These are phyloP conservation scores for Xanthostigma xanthostigma DNA, from an alignment of 2,888 invertebrate genomes.

Conservation along the genomic window DNA sequence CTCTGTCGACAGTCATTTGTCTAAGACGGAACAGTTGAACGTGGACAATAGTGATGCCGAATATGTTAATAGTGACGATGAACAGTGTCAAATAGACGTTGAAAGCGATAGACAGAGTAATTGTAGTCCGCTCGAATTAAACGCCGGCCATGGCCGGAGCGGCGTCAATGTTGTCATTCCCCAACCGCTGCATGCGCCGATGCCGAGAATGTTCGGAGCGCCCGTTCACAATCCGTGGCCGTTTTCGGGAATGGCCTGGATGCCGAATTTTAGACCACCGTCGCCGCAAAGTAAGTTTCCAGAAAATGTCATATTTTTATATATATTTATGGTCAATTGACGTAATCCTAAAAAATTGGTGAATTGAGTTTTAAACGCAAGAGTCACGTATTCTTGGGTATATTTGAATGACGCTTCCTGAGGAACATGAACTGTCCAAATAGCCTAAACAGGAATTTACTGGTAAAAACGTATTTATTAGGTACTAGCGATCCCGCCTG, in stretches of 20 bases:
- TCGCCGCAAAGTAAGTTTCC: conserved; percentile 41
- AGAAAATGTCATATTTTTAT: too few relatives aligned
- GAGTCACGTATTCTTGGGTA: too few relatives aligned
- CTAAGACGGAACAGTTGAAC: conserved; percentile 5
- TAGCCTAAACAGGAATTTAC: too few relatives aligned
- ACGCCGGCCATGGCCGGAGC: background rate
- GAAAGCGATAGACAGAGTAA: conserved; percentile 11
- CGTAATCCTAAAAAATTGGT: too few relatives aligned
- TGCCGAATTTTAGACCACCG: conserved; percentile 43
- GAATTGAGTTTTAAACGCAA: too few relatives aligned
- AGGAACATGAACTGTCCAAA: too few relatives aligned
- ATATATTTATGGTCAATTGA: too few relatives aligned
- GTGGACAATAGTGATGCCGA: conserved; percentile 5
- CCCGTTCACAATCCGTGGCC: conserved; percentile 38
- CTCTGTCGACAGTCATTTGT: background rate
- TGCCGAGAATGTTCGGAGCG: conserved; percentile 38
- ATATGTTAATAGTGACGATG: conserved; percentile 1
- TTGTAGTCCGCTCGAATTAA: background rate
- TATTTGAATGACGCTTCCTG: too few relatives aligned
- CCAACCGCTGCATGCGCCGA: conserved; percentile 44
- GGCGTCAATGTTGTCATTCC: conserved; percentile 47
- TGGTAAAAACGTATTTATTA: too few relatives aligned
- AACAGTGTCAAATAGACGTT: conserved; percentile 5
- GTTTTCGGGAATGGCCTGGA: conserved; percentile 51
- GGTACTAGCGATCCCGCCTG: too few relatives aligned